Conservation (phyloP, 2,113 vertebrate species). For the Platycercus adscitus region DNA sequence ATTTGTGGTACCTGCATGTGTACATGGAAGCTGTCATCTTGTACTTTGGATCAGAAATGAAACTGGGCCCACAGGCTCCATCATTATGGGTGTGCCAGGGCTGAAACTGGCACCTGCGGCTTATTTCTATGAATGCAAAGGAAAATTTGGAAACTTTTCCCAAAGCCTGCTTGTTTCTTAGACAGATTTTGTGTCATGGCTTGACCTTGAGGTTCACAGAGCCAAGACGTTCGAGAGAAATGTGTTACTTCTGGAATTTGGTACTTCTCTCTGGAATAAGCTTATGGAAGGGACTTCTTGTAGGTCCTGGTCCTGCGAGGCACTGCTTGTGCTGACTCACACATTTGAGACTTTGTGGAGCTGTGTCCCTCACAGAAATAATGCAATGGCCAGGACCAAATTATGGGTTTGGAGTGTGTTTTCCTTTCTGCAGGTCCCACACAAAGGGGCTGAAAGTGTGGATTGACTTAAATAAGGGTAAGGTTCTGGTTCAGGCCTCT, state of each 20-base stretch:
- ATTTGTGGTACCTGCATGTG: neutral
- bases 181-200: neutral
- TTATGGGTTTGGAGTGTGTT: neutral
- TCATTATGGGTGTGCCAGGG: accelerated
- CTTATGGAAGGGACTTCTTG: neutral
- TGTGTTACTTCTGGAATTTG: neutral
- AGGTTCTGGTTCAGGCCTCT: constrained; percentile 8
- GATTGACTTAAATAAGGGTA: neutral
- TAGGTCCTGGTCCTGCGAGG: neutral
- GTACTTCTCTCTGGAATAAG: neutral
- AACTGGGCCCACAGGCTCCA: neutral
- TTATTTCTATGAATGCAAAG: neutral
- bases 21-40: neutral
- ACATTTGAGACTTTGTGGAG: neutral
- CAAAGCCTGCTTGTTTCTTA: neutral
- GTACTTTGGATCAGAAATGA: neutral
- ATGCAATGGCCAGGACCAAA: neutral
- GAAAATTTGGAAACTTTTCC: neutral
- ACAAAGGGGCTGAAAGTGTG: neutral
- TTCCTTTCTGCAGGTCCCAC: neutral
- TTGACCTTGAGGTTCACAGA: neutral
- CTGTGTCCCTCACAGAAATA: neutral
- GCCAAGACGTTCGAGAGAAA: neutral
- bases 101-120: neutral
- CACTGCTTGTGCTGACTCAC: neutral